Conservation (phyloP, 2,888 invertebrate genomes). For the Pocota personata region DNA sequence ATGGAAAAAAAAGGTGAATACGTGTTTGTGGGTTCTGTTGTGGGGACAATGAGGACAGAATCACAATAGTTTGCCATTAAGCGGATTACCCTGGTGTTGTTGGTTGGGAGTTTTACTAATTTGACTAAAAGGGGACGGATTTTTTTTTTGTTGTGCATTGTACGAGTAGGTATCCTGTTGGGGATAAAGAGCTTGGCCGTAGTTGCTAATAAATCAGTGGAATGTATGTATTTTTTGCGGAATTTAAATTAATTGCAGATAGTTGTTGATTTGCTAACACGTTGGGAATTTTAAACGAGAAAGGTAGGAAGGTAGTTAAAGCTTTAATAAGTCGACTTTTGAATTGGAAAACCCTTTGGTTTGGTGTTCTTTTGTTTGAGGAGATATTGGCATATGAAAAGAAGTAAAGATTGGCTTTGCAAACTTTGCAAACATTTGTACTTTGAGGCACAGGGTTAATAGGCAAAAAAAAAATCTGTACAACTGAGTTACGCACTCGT, state of each 20-base stretch:
- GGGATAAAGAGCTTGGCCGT: conserved; percentile 54
- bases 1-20: conserved; percentile 9
- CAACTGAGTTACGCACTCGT: too few relatives aligned
- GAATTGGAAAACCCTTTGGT: too few relatives aligned
- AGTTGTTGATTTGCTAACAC: conserved; percentile 56
- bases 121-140: conserved; percentile 56
- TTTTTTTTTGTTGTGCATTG: not conserved
- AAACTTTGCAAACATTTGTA: too few relatives aligned
- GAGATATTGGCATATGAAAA: too few relatives aligned
- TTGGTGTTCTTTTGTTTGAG: too few relatives aligned
- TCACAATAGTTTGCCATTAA: conserved; percentile 69
- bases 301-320: not conserved
- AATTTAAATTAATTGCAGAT: conserved; percentile 65
- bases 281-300: conserved; percentile 21
- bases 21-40: conserved; percentile 65
- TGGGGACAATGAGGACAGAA: conserved; percentile 60
- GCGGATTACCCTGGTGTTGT: conserved; percentile 63
- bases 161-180: too few relatives aligned
- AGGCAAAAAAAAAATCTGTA: too few relatives aligned
- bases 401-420: too few relatives aligned
- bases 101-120: conserved; percentile 60
- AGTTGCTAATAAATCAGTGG: conserved; percentile 58
- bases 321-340: not conserved
- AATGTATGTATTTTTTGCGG: conserved; percentile 48
- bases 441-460: too few relatives aligned